Conservation (phyloP, 35 echinoderm and acorn worm genomes). For the Nesometra sesokonis region DNA sequence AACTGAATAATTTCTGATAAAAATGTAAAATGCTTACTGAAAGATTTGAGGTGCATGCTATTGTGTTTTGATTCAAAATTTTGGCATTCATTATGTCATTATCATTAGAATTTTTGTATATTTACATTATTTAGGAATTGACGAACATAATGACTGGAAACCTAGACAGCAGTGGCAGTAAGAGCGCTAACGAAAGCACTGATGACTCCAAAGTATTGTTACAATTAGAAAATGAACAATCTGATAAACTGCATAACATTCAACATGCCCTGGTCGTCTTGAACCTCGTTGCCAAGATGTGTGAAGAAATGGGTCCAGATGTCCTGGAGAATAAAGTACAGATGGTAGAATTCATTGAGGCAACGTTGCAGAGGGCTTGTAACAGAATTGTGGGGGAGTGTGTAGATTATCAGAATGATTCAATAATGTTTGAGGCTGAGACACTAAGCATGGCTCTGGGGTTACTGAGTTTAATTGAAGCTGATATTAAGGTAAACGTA, state of each 20-base stretch:
- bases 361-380: constrained; percentile 53
- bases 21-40: no score
- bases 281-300: constrained; percentile 48
- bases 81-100: no score
- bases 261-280: constrained; percentile 50
- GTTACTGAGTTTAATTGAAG: constrained; percentile 41
- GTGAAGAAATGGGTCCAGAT: constrained; percentile 41
- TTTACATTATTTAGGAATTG: not conserved
- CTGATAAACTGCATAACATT: constrained; percentile 7
- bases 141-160: not conserved
- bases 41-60: no score
- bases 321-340: constrained; percentile 61
- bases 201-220: constrained; percentile 2
- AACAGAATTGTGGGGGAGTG: constrained; percentile 20
- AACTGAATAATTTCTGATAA: no score
- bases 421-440: constrained; percentile 56
- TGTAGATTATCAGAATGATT: not conserved
- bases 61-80: no score
- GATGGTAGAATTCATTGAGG: constrained; percentile 64
- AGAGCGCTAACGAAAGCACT: not conserved
- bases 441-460: constrained; percentile 61
- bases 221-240: constrained; percentile 25
- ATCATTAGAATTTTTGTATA: no score
- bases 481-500: constrained; percentile 39
- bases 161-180: not conserved